A percentile compares a stretch with the other conserved stretches of the same genome.
Conservation (phyloP, 2,797 vertebrate genomes). For the Chelonia mydas region DNA sequence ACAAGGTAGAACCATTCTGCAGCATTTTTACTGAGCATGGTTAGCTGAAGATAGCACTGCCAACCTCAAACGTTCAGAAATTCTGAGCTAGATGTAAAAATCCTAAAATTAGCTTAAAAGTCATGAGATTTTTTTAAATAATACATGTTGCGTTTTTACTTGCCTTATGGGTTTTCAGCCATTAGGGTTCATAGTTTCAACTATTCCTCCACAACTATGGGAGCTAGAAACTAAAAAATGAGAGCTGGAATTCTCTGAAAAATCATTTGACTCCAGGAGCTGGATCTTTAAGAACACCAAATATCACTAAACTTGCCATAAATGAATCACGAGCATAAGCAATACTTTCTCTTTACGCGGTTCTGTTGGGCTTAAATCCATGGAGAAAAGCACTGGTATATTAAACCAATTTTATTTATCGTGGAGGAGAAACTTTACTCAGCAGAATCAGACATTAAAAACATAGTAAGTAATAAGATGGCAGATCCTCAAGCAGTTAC, state of each 20-base stretch:
- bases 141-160: not conserved
- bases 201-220: not conserved
- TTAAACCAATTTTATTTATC: not conserved
- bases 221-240: not conserved
- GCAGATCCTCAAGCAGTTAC: not conserved
- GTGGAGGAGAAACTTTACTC: not conserved
- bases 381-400: not conserved
- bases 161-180: not conserved
- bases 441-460: not conserved
- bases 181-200: not conserved
- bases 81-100: not conserved
- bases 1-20: not conserved
- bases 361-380: not conserved
- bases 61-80: not conserved
- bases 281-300: not conserved
- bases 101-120: not conserved
- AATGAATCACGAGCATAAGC: not conserved
- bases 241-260: not conserved
- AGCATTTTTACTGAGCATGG: not conserved
- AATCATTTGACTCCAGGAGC: not conserved
- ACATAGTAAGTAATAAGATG: not conserved
- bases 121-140: not conserved
- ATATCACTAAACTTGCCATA: not conserved
- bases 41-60: not conserved
- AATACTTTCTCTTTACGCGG: not conserved